These are phyloP conservation scores for Drosophila saltans DNA, from an alignment of 1,140 invertebrate genomes.

Conservation along the genomic window DNA sequence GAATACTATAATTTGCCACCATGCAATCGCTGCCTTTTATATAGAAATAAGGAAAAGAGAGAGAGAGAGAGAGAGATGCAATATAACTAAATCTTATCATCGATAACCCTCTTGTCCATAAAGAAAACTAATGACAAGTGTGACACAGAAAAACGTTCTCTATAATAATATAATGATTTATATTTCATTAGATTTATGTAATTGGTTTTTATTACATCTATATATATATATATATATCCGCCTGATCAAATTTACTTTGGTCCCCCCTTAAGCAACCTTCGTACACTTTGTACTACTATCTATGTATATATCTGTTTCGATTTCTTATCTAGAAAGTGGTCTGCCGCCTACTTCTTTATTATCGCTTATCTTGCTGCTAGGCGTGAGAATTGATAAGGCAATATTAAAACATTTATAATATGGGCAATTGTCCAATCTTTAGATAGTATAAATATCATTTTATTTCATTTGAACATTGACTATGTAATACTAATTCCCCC, in stretches of 20 bases:
- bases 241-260: neutral
- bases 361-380: conserved; percentile 52
- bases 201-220: neutral
- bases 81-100: conserved; percentile 61
- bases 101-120: conserved; percentile 9
- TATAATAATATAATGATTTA: neutral
- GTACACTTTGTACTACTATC: neutral
- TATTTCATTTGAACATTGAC: conserved; percentile 21
- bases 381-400: conserved; percentile 41
- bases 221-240: conserved; percentile 2
- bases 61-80: neutral
- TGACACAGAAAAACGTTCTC: neutral
- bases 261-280: neutral
- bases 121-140: conserved; percentile 5
- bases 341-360: conserved; percentile 19
- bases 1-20: conserved; percentile 47
- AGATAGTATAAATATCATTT: conserved; percentile 22
- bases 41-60: conserved; percentile 8
- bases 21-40: conserved; percentile 44
- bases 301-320: neutral
- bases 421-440: conserved; percentile 11
- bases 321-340: conserved; percentile 35
- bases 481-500: neutral
- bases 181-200: neutral
- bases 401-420: conserved; percentile 36